Conservation (phyloP, 1,140 invertebrate genomes). For the Asbolus verrucosus region DNA sequence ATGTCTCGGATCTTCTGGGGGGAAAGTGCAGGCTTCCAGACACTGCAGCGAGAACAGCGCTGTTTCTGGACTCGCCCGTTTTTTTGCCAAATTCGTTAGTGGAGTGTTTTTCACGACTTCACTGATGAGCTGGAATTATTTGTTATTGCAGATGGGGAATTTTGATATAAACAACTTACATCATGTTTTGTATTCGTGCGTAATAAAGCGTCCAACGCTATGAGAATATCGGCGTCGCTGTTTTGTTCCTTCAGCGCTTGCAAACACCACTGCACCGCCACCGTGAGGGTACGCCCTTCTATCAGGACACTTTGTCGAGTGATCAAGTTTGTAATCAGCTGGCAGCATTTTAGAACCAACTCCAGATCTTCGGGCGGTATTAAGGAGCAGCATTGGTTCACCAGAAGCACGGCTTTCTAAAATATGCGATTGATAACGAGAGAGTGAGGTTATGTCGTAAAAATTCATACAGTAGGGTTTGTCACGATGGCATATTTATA, state of each 20-base stretch:
- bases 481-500: constrained; percentile 60
- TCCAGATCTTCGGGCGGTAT: constrained; percentile 63
- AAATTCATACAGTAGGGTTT: constrained; percentile 63
- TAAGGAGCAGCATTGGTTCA: constrained; percentile 65
- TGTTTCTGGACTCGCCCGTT: constrained; percentile 39
- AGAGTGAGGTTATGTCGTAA: constrained; percentile 44
- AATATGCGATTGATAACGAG: constrained; percentile 24
- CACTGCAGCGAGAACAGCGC: constrained; percentile 51
- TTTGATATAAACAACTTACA: neutral
- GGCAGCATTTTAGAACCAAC: constrained; percentile 65
- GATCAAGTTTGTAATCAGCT: constrained; percentile 65
- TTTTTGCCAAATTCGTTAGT: neutral
- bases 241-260: constrained; percentile 59
- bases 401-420: constrained; percentile 65
- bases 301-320: constrained; percentile 61
- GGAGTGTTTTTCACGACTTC: constrained; percentile 7
- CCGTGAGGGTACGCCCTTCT: constrained; percentile 61
- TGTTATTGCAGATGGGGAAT: neutral
- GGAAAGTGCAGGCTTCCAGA: constrained; percentile 55
- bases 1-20: constrained; percentile 9
- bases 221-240: constrained; percentile 5
- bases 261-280: constrained; percentile 64
- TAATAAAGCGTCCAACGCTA: constrained; percentile 36
- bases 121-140: constrained; percentile 8
- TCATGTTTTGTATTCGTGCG: constrained; percentile 10